Percentiles rank a stretch among this genome's conserved stretches.
Evolutionary conservation across 1,140 invertebrate genomes (phyloP).

Genomic region (Euura lappo): DNA sequence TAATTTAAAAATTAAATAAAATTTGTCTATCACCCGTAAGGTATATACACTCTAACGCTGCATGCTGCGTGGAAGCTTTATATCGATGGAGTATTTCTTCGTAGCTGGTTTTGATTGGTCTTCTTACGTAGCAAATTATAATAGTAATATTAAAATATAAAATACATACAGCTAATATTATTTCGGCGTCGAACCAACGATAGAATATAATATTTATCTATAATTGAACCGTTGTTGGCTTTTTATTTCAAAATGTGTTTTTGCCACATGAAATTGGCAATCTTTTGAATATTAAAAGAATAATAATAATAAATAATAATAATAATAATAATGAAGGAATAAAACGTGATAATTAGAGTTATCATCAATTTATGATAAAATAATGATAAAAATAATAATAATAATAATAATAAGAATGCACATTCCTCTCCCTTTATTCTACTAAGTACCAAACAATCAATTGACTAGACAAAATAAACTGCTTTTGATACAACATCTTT

Average conservation of each 20-base stretch:
- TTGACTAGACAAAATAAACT: constrained; percentile 58
- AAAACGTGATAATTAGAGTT: neutral
- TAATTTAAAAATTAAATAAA: too few relatives aligned
- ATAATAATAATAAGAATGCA: constrained; percentile 47
- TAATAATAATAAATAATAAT: constrained; percentile 3
- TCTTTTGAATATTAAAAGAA: neutral
- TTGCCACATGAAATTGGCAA: constrained; percentile 10
- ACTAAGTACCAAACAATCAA: constrained; percentile 55
- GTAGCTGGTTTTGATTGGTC: too few relatives aligned
- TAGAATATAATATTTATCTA: constrained; percentile 10
- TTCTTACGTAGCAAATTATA: too few relatives aligned
- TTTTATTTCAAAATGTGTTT: neutral
- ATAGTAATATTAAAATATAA: too few relatives aligned
- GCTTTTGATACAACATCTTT: constrained; percentile 39
- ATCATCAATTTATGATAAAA: constrained; percentile 13
- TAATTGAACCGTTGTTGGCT: neutral
- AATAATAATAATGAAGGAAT: neutral
- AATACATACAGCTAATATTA: too few relatives aligned
- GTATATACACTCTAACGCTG: too few relatives aligned
- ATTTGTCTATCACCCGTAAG: too few relatives aligned
- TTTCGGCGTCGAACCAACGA: too few relatives aligned
- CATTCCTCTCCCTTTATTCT: constrained; percentile 54
- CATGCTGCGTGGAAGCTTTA: too few relatives aligned
- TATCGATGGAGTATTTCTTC: too few relatives aligned
- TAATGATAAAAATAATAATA: constrained; percentile 10